Evolutionary conservation across 2,888 invertebrate species (phyloP), one percentile per base, ranked within the genome.

Genomic region (Agrotis segetum): DNA sequence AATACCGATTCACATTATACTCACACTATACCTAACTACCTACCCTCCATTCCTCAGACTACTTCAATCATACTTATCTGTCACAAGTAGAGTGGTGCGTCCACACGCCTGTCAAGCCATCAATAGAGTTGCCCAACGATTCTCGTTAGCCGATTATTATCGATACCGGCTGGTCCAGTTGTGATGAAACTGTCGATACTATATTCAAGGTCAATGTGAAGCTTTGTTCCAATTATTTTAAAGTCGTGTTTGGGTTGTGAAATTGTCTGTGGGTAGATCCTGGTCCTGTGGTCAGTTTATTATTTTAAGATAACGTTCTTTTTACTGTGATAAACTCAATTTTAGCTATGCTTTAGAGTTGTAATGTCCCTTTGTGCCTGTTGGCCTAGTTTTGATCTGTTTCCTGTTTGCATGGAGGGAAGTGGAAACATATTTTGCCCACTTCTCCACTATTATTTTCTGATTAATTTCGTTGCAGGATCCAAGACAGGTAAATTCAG

Each of bases 121-220:
- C 83, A 81, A 84, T 88, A 85, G 84, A 80, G 88, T 91, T 90
- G 86, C 78, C 79, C 87, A 90, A 91, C 83, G 70, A 59, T 72
- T 79, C 83, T 88, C 81, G 88, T 85, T 88, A 86, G 85, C 79
- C 84, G 85, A 83, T 87, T 74, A 87, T 72, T 82, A 83, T 83
- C 73, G 78, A 81, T 79, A 79, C 75, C 76, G 83, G 88, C 83
- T 52, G 13, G 62, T 55, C 80, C 82, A 83, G 84, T 82, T 72
- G 78, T 88, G 88, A 85, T 83, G 89, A 88, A 89, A 90, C 81
- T 77, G 53, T 67, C 81, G 68, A 78, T 85, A 69, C 6, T 46
- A 89, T 82, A 64, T 3, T 46, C 86, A 92, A 91, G 92, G 92
- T 92, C 92, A 91, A 89, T 89, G 90, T 84, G 85, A 88, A 81